phyloP scores from a whole-genome alignment of 1,140 invertebrate species.

The Piezodorus guildinii region DNA sequence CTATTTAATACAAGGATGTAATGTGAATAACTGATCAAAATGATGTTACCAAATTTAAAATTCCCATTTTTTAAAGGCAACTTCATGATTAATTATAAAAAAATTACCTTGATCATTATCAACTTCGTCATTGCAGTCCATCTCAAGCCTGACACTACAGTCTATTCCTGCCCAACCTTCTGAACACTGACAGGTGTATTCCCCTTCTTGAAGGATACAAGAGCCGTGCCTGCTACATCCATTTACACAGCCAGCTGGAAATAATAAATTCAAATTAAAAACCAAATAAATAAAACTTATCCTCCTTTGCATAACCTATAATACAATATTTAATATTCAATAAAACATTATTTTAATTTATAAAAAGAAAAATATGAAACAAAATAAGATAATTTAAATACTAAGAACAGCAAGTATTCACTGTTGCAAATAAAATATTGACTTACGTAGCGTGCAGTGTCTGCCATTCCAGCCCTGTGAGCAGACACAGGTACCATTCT shows the following conservation, averaged over 20 bases:
- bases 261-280: constrained; percentile 18
- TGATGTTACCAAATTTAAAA: too few relatives aligned
- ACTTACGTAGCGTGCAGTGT: constrained; percentile 90
- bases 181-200: constrained; percentile 83
- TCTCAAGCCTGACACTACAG: constrained; percentile 81
- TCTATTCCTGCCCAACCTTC: constrained; percentile 83
- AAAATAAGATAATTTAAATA: background rate
- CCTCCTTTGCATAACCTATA: background rate
- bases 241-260: constrained; percentile 84
- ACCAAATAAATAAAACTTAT: background rate
- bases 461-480: constrained; percentile 94
- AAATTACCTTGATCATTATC: constrained; percentile 90
- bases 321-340: too few relatives aligned
- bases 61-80: too few relatives aligned
- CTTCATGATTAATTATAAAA: too few relatives aligned
- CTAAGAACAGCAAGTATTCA: background rate
- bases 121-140: constrained; percentile 82
- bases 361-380: background rate
- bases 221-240: constrained; percentile 83
- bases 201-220: constrained; percentile 71
- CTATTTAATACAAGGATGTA: too few relatives aligned
- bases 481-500: constrained; percentile 94
- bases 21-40: too few relatives aligned
- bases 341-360: too few relatives aligned
- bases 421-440: background rate